Evolutionary conservation across 2,888 invertebrate genomes (phyloP).

Genomic region (Eulithis prunata): DNA sequence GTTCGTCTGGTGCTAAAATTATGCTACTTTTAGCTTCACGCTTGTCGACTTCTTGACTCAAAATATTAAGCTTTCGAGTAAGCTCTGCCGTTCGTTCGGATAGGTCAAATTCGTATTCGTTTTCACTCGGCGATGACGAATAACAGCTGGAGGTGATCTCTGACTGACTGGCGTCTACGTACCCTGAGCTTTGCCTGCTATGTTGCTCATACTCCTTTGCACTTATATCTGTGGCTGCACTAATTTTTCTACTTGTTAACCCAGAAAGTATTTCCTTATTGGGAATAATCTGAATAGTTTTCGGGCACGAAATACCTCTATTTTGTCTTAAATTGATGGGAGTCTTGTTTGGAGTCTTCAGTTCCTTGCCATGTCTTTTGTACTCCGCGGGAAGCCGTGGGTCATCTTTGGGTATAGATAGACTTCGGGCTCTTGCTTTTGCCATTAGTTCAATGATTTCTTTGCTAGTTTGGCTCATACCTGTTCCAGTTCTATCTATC

Average conservation of each 20-base stretch:
- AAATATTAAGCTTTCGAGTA: constrained; percentile 71
- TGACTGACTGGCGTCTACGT: constrained; percentile 80
- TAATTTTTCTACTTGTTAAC: constrained; percentile 69
- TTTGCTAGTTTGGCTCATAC: constrained; percentile 76
- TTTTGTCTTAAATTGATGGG: constrained; percentile 64
- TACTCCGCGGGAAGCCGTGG: constrained; percentile 68
- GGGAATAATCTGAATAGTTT: constrained; percentile 81
- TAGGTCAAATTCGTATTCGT: constrained; percentile 80
- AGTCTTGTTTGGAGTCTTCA: constrained; percentile 83
- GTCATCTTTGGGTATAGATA: constrained; percentile 82
- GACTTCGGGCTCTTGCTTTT: constrained; percentile 77
- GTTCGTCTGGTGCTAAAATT: constrained; percentile 58
- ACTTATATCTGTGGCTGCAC: constrained; percentile 47
- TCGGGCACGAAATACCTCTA: constrained; percentile 79
- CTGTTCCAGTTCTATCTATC: constrained; percentile 68
- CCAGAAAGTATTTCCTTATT: constrained; percentile 81
- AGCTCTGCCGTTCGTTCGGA: constrained; percentile 76
- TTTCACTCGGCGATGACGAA: constrained; percentile 80
- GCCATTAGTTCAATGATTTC: constrained; percentile 81
- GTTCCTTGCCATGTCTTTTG: constrained; percentile 68
- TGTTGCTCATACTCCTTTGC: constrained; percentile 57
- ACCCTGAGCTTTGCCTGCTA: constrained; percentile 75
- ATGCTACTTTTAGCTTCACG: constrained; percentile 58
- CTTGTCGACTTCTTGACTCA: constrained; percentile 71
- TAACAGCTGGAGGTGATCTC: constrained; percentile 82